Base-by-base conservation (phyloP, 37 sponge, comb jelly and placozoan genomes). In the Mnemiopsis leidyi region DNA sequence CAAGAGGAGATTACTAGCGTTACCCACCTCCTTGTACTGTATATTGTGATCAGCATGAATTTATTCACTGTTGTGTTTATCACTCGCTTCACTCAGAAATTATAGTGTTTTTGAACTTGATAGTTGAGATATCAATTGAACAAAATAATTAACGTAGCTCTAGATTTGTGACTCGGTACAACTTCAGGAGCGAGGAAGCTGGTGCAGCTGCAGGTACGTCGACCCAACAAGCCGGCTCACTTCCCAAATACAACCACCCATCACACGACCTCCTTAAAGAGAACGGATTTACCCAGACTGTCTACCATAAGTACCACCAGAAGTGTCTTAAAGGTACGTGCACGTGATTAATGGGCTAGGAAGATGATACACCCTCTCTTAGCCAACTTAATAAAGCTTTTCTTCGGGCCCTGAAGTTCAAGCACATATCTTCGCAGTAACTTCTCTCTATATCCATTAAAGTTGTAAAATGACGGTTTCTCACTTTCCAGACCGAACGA, bases 241-340 rank as follows among this genome's bases (percentile, higher is more conserved):
- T 99, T 30, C 99, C 99, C 21, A 95, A 83, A n/a, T 99, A 97
- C 92, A 96, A 99, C 76, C 99, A 99, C 79, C 99, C 99, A 0
- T 99, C 99, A 0, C 99, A 99, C 93, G 92, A 94, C 29, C 95
- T 97, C 13, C 96, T 99, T 69, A 99, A 97, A 92, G 97, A 97
- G 69, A 99, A 96, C 71, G 99, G 99, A 24, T 99, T 99, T 93
- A 95, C 96, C 26, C 97, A 99, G 93, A 96, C 96, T 33, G 94
- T 93, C 38, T 99, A 99, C 93, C 83, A 95, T 93, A 99, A 99
- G 92, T 99, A 94, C 79, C 93, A 95, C 23, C 93, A 94, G 69
- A 96, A 95, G 69, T 99, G 99, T 76, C 94, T 96, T 36, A 96
- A 95, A 95, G 99, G 99, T 99, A 92, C 13, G 34, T 77, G 2